Percentiles rank a stretch among this genome's conserved stretches.
Evolutionary conservation across 1,140 invertebrate species (phyloP).

Genomic region (Bombus soroeensis): DNA sequence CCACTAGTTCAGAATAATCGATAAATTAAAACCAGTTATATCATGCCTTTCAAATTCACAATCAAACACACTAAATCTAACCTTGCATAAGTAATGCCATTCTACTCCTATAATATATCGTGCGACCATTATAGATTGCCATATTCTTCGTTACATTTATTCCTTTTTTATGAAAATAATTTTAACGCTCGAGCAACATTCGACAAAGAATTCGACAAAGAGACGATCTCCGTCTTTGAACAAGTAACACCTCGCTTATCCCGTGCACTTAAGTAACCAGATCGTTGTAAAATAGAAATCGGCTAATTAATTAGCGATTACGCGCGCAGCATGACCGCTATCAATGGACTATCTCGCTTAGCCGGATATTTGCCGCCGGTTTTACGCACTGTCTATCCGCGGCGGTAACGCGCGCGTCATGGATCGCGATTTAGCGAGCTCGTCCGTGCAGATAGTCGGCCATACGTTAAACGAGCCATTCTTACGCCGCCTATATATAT

Average conservation of each 20-base stretch:
- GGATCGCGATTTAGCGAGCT: constrained; percentile 37
- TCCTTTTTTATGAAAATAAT: neutral
- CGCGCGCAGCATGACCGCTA: neutral
- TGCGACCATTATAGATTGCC: neutral
- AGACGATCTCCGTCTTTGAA: neutral
- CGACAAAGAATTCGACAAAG: too few species aligned
- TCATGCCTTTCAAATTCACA: too few species aligned
- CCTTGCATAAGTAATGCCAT: neutral
- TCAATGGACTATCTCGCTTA: neutral
- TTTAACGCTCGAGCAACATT: neutral
- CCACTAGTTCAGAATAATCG: too few species aligned
- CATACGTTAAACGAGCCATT: constrained; percentile 37
- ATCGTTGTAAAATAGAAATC: constrained; percentile 13
- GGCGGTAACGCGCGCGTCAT: neutral
- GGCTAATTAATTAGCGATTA: constrained; percentile 54
- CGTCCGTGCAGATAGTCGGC: constrained; percentile 7
- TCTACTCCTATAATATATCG: too few species aligned
- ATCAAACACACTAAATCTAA: too few species aligned
- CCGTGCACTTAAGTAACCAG: neutral
- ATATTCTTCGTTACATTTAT: too few species aligned
- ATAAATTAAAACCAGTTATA: too few species aligned
- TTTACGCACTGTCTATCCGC: constrained; percentile 43
- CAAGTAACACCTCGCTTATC: neutral
- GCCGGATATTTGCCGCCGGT: constrained; percentile 23
- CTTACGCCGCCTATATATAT: constrained; percentile 43